Conservation (phyloP, 2,888 invertebrate genomes). For the Unio pictorum region DNA sequence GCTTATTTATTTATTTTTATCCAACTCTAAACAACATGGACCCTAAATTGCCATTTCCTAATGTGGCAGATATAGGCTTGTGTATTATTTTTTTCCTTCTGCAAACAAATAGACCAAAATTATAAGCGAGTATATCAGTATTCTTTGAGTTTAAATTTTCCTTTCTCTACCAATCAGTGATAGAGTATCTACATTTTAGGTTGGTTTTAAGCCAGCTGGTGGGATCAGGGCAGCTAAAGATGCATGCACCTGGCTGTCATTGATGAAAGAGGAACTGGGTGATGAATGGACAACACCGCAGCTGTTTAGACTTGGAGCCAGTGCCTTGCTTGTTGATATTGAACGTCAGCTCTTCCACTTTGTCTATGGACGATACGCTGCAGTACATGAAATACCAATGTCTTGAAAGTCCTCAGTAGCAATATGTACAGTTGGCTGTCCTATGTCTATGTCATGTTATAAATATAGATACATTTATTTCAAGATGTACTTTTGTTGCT, state of each 20-base stretch:
- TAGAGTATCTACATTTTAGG: constrained; percentile 74
- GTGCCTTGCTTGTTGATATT: constrained; percentile 88
- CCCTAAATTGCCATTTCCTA: too few relatives aligned
- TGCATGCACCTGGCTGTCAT: constrained; percentile 87
- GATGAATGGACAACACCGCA: constrained; percentile 85
- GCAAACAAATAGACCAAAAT: too few relatives aligned
- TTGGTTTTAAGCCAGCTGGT: constrained; percentile 98
- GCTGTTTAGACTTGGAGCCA: constrained; percentile 95
- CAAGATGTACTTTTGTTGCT: background rate
- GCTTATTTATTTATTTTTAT: too few relatives aligned
- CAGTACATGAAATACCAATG: constrained; percentile 68
- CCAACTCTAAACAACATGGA: too few relatives aligned
- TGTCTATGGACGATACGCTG: constrained; percentile 69
- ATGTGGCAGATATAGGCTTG: too few relatives aligned
- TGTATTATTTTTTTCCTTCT: too few relatives aligned
- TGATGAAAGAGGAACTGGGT: constrained; percentile 89
- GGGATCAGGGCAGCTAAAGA: constrained; percentile 90
- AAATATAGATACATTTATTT: background rate
- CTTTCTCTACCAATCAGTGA: background rate
- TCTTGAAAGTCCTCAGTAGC: constrained; percentile 41
- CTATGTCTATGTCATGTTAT: background rate
- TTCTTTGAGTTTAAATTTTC: too few relatives aligned
- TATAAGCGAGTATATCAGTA: too few relatives aligned
- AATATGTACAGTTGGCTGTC: background rate
- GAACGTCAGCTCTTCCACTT: constrained; percentile 72